Conservation (phyloP, 2,888 invertebrate species). For the Icerya purchasi region DNA sequence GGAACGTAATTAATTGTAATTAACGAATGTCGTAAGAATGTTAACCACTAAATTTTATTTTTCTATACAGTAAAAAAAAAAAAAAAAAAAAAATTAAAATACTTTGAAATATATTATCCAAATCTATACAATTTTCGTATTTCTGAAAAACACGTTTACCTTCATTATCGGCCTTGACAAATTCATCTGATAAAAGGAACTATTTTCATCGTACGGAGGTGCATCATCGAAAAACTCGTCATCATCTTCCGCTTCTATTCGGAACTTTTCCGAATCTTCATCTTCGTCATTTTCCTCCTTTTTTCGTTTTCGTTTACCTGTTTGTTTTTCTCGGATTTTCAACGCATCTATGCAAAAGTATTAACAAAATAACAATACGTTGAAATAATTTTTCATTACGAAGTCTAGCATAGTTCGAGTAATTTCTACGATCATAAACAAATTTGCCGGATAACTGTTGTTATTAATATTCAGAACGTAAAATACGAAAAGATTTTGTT, state of each 20-base stretch:
- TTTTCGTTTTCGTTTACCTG: constrained; percentile 27
- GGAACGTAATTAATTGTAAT: too few relatives aligned
- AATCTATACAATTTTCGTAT: background rate
- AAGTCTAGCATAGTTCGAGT: too few relatives aligned
- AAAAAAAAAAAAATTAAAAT: constrained; percentile 1
- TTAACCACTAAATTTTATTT: too few relatives aligned
- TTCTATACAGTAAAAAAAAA: too few relatives aligned
- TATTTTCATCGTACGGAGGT: constrained; percentile 34
- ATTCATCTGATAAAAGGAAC: constrained; percentile 84
- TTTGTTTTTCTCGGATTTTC: constrained; percentile 40
- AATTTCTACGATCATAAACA: too few relatives aligned
- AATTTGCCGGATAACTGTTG: too few relatives aligned
- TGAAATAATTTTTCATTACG: too few relatives aligned
- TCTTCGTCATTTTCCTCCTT: constrained; percentile 29
- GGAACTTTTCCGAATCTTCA: constrained; percentile 30
- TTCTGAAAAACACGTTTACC: too few relatives aligned
- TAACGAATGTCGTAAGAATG: too few relatives aligned
- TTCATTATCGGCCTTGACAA: constrained; percentile 81
- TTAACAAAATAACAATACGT: too few relatives aligned
- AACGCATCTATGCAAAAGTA: too few relatives aligned
- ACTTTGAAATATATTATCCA: background rate
- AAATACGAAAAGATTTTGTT: background rate
- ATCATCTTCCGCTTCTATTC: constrained; percentile 19
- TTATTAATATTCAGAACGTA: background rate
- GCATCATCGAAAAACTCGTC: constrained; percentile 40